phyloP scores from a whole-genome alignment of 2,113 vertebrate species.

The Bungarus multicinctus region DNA sequence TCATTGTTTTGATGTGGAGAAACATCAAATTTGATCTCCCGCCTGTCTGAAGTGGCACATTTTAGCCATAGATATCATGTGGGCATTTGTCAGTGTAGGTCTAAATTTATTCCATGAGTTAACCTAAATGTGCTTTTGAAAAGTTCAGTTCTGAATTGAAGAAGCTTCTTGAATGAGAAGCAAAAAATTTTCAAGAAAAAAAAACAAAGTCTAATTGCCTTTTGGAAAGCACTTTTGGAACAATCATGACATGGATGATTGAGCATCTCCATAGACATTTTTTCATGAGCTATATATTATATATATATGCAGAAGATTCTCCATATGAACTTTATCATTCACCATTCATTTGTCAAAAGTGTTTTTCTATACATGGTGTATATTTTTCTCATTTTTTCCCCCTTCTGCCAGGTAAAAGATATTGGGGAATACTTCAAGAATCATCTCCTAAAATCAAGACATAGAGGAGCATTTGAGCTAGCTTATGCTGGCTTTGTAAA shows the following conservation, averaged over 20 bases:
- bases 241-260: neutral
- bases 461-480: constrained; percentile 95
- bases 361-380: neutral
- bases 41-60: neutral
- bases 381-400: constrained; percentile 12
- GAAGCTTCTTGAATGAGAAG: neutral
- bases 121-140: neutral
- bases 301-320: no score
- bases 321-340: no score
- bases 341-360: neutral
- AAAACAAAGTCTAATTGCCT: neutral
- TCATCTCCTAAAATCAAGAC: constrained; percentile 93
- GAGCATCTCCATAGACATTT: neutral
- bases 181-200: neutral
- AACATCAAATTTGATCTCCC: neutral
- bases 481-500: constrained; percentile 95
- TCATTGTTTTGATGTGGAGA: neutral
- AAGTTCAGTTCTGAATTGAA: neutral
- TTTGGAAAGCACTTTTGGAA: neutral
- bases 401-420: constrained; percentile 79
- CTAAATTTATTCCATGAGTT: neutral
- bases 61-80: neutral
- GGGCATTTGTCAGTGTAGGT: neutral
- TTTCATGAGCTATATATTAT: neutral
- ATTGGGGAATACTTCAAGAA: constrained; percentile 93